Evolutionary conservation across 2,888 invertebrate species (phyloP).

Genomic region (Synergus laeviventris): DNA sequence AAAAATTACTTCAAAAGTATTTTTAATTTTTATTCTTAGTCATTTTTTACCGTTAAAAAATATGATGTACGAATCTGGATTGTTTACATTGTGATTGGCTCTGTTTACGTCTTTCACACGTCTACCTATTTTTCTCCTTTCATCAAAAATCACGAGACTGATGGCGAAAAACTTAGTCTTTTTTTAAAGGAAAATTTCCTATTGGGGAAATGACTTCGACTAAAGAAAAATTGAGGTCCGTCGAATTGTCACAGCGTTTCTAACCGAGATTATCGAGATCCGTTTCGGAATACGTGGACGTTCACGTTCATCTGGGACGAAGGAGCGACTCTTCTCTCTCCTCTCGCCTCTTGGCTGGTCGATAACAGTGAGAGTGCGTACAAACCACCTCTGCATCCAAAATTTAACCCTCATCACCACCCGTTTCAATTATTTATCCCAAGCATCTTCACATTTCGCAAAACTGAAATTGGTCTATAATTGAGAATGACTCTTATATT

Average conservation of each 20-base stretch:
- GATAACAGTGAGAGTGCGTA: constrained; percentile 74
- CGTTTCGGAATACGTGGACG: constrained; percentile 50
- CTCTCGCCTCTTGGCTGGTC: constrained; percentile 61
- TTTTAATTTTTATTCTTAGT: background rate
- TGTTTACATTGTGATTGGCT: constrained; percentile 17
- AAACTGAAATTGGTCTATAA: constrained; percentile 4
- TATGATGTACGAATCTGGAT: background rate
- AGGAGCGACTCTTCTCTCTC: constrained; percentile 52
- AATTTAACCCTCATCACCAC: constrained; percentile 33
- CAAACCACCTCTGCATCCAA: constrained; percentile 48
- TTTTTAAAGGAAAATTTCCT: background rate
- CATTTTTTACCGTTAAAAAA: background rate
- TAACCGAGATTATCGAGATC: constrained; percentile 42
- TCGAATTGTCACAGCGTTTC: constrained; percentile 11
- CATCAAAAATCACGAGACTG: constrained; percentile 1
- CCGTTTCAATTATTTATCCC: constrained; percentile 17
- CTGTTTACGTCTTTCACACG: constrained; percentile 8
- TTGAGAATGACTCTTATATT: background rate
- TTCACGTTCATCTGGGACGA: constrained; percentile 58
- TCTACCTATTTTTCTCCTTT: background rate
- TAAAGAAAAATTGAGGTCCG: background rate
- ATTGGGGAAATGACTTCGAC: background rate
- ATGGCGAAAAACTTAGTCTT: background rate
- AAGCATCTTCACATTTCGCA: background rate
- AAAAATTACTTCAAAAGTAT: background rate